Conservation (phyloP, 2,888 invertebrate species). For the Bembecia ichneumoniformis region DNA sequence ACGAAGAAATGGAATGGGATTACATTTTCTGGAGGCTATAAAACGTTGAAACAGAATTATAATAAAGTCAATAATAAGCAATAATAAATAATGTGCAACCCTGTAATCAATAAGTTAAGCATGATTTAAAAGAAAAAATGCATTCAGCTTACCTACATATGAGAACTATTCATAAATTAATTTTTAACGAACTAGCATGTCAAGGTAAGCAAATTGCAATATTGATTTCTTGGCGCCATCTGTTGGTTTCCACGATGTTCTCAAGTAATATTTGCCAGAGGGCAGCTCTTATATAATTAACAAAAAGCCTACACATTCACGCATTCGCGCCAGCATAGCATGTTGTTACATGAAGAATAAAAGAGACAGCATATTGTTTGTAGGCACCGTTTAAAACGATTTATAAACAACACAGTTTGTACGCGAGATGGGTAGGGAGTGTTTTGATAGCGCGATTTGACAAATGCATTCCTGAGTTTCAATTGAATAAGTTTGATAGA, state of each 20-base stretch:
- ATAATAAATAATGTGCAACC: too few species aligned
- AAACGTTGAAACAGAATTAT: too few species aligned
- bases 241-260: conserved; percentile 10
- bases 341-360: background rate
- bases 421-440: conserved; percentile 1
- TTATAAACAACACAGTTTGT: conserved; percentile 6
- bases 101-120: too few species aligned
- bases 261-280: conserved; percentile 9
- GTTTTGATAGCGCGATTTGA: conserved; percentile 15
- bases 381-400: background rate
- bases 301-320: background rate
- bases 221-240: conserved; percentile 32
- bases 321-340: conserved; percentile 17
- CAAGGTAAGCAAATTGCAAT: background rate
- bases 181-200: too few species aligned
- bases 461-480: conserved; percentile 13
- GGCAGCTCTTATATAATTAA: conserved; percentile 8
- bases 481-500: conserved; percentile 15
- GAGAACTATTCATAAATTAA: too few species aligned
- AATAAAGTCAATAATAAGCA: too few species aligned
- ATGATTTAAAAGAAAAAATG: too few species aligned
- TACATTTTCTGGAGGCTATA: too few species aligned
- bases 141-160: too few species aligned
- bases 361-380: background rate
- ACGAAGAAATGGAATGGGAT: too few species aligned